A percentile compares a stretch with the other conserved stretches of the same genome.
Conservation (phyloP, 1,140 invertebrate genomes). For the Pristionchus pacificus region DNA sequence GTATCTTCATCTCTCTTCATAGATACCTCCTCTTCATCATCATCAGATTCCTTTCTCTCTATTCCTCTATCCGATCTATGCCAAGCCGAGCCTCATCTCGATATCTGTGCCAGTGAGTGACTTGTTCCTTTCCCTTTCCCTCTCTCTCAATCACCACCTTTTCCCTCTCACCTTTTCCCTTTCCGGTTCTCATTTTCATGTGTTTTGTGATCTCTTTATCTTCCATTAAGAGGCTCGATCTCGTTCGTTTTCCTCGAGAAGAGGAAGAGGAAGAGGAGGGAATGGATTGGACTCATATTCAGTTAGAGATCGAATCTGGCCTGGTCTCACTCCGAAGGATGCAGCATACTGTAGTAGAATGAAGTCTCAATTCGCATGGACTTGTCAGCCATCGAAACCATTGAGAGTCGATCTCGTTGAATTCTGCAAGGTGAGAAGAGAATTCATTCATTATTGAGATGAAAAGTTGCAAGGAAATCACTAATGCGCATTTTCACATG, state of each 20-base stretch:
- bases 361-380: conserved; percentile 35
- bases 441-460: background rate
- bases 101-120: background rate
- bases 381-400: conserved; percentile 40
- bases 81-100: background rate
- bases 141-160: background rate
- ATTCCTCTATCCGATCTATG: background rate
- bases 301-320: background rate
- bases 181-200: too few species aligned
- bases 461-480: background rate
- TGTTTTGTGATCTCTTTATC: too few species aligned
- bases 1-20: too few species aligned
- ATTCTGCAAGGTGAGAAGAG: conserved; percentile 38
- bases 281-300: background rate
- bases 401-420: conserved; percentile 41
- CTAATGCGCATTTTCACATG: too few species aligned
- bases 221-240: too few species aligned
- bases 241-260: too few species aligned
- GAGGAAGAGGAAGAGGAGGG: too few species aligned
- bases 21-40: background rate
- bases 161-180: background rate
- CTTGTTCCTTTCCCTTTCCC: background rate
- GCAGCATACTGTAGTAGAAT: conserved; percentile 34
- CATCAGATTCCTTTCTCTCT: background rate
- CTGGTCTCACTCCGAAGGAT: conserved; percentile 6